Evolutionary conservation across 2,888 invertebrate genomes (phyloP), one percentile per base, ranked within the genome.

Genomic region (Choristoneura rosaceana): DNA sequence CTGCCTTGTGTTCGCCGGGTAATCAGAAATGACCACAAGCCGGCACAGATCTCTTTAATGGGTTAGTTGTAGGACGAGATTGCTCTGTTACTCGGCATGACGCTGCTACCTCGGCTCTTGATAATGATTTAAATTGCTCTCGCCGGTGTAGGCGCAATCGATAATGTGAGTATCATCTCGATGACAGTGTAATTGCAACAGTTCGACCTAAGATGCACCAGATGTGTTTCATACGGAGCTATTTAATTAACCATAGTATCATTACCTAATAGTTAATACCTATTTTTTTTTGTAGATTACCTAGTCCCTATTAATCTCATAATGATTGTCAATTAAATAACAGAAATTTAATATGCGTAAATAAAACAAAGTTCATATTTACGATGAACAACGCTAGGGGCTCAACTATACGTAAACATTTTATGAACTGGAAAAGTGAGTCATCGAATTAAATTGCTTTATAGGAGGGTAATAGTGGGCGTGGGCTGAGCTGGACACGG

Each of bases 371-470:
- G 68, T 58, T 50, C 58, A 47, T 58, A 47, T 67, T 71, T 58
- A 63, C 38, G 38, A n/a, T n/a, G n/a, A 38, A 38, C 58, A 45
- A 63, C 52, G 65, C 33, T 43, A 33, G 41, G 52, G 64, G 63
- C 38, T 58, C 58, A 58, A 64, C 64, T 64, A 50, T 73, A 73
- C 64, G 69, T 73, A 74, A 73, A 84, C 80, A 84, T 84, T 86
- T 85, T 85, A 87, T 83, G 80, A 82, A 81, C 80, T 82, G 83
- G 81, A 80, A 83, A 81, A 81, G 84, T 92, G 92, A 92, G 80
- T 92, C 92, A 92, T 87, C 84, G 80, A 80, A 87, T 87, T 90
- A 90, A 90, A 91, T 90, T 87, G 86, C 84, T 88, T 86, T 87
- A 88, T 84, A 87, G 83, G 81, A 81, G 82, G 82, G 82, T 87